Evolutionary conservation across 2,797 vertebrate genomes (phyloP).

Genomic region (Darevskia mixta): DNA sequence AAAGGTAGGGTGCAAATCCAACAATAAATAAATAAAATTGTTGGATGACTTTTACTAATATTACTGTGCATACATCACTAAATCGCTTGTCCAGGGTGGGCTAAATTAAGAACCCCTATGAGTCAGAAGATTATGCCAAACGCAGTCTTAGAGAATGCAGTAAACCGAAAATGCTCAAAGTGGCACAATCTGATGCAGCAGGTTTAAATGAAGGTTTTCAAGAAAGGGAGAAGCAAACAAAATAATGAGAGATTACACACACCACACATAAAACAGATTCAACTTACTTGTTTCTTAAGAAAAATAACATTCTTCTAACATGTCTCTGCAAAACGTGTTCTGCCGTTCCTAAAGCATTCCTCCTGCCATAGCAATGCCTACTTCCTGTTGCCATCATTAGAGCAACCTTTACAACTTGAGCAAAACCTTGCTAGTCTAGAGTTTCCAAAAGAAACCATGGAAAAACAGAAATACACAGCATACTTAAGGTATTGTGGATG

Average conservation of each 20-base stretch:
- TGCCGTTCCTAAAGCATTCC: slow-evolving; percentile 1
- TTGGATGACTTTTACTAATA: not conserved
- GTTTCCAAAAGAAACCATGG: not conserved
- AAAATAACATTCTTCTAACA: not conserved
- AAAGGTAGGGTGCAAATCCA: too few relatives aligned
- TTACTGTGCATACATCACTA: not conserved
- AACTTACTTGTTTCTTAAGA: not conserved
- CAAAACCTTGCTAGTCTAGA: not conserved
- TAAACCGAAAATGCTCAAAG: slow-evolving; percentile 51
- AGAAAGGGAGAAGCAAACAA: not conserved
- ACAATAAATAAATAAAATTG: not conserved
- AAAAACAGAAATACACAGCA: not conserved
- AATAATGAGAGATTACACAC: not conserved
- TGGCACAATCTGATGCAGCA: slow-evolving; percentile 41
- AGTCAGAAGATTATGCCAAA: not conserved
- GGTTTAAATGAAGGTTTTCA: slow-evolving; percentile 62
- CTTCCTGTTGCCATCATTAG: not conserved
- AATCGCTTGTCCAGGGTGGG: not conserved
- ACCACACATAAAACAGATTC: not conserved
- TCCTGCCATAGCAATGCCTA: not conserved
- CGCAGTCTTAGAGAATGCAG: not conserved
- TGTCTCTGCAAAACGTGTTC: slow-evolving; percentile 4
- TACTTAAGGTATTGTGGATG: not conserved
- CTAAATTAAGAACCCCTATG: not conserved
- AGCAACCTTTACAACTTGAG: not conserved